Base-by-base conservation (phyloP, 2,888 invertebrate genomes). In the Dioctria linearis region DNA sequence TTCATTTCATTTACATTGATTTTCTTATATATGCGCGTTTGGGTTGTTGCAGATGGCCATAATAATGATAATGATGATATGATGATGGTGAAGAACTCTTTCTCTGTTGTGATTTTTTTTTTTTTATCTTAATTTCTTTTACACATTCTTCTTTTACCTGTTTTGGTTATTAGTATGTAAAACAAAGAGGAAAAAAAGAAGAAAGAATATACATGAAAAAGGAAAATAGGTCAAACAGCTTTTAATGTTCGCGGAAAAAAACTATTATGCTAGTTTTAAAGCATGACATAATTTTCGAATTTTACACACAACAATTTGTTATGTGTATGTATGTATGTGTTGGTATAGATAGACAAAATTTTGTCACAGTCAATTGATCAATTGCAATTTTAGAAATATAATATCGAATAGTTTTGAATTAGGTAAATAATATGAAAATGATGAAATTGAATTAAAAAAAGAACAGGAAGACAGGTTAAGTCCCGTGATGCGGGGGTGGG, bases 1-100 rank as follows among this genome's bases (percentile, higher is more conserved):
- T 75, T 57, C 59, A 59, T 75, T 59, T 75, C 57, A 75, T 75
- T 75, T 75, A 59, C 73, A 75, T 75, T 51, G 42, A 71, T 37
- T 13, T 5, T 2, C 43, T 75, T 42, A 5, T 4, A 25, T 25
- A 8, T 6, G 13, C 11, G 9, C 11, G 9, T 13, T 42, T 8
- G 42, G 1, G 61, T 39, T 61, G 61, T 39, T 61, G 37, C 5
- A 13, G 6, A 61, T 13, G 37, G 9, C 4, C 37, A 61, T 37
- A n/a, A 11, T 6, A 8, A 37, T 61, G 13, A 63, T 63, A 37
- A 63, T 43, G 59, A 75, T 42, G 59, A 75, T 75, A 63, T 43
- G 59, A 75, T 42, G 59, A 75, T 75, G 43, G 42, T 13, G 25
- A 25, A 25, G 25, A 75, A 39, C 51, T 69, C 69, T 69, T 69